phyloP scores from a whole-genome alignment of 1,140 invertebrate genomes.

The Platyscapa corneri region DNA sequence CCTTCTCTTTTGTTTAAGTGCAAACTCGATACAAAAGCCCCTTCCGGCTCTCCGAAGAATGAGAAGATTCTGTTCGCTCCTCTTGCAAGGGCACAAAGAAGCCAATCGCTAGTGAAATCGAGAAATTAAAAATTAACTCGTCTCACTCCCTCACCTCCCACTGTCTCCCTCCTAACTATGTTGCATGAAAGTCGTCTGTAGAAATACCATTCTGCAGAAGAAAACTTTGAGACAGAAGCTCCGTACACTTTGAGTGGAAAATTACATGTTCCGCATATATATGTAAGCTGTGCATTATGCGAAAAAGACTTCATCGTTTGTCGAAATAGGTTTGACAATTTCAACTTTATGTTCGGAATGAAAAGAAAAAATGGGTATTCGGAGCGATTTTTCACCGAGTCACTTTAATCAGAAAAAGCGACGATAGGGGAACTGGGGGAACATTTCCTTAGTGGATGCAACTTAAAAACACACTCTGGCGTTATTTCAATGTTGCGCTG shows the following conservation, averaged over 20 bases:
- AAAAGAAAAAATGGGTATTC: background rate
- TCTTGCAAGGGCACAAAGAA: slow-evolving; percentile 39
- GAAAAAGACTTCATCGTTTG: too few species aligned
- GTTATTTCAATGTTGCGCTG: background rate
- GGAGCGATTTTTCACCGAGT: background rate
- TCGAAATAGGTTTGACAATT: background rate
- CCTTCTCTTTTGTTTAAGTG: slow-evolving; percentile 44
- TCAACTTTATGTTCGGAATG: background rate
- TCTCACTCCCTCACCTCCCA: background rate
- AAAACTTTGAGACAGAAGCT: slow-evolving; percentile 17
- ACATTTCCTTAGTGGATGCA: background rate
- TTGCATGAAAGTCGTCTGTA: background rate
- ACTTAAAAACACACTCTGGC: background rate
- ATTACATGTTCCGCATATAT: slow-evolving; percentile 23
- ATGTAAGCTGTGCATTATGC: background rate
- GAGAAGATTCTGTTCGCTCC: too few species aligned
- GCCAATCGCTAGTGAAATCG: slow-evolving; percentile 51
- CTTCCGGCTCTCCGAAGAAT: slow-evolving; percentile 17
- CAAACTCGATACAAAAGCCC: slow-evolving; percentile 51
- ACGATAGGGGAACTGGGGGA: background rate
- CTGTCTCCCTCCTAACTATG: background rate
- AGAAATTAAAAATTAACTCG: slow-evolving; percentile 54
- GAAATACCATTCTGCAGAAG: background rate
- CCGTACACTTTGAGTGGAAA: slow-evolving; percentile 16
- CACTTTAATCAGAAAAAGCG: slow-evolving; percentile 1